phyloP scores from a whole-genome alignment of 2,797 vertebrate species.

The Macrochelys suwanniensis region DNA sequence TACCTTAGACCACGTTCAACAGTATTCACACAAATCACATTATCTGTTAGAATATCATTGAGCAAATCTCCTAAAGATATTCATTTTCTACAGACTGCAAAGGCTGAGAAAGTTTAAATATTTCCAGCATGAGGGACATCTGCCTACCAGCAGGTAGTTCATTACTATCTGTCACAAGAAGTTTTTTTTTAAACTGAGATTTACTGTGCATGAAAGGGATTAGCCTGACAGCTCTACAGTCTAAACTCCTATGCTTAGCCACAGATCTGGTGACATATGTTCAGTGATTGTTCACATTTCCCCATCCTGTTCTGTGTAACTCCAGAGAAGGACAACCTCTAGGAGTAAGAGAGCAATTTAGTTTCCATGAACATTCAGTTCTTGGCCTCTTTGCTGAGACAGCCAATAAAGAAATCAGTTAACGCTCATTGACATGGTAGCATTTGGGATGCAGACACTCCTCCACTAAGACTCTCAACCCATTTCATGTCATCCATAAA shows the following conservation, averaged over 20 bases:
- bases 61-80: not conserved
- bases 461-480: not conserved
- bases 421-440: not conserved
- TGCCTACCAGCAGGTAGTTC: not conserved
- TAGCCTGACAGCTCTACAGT: not conserved
- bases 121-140: not conserved
- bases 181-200: not conserved
- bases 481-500: not conserved
- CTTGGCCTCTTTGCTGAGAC: not conserved
- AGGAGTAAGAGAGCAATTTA: not conserved
- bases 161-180: not conserved
- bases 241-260: fast-evolving
- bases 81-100: not conserved
- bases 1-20: not conserved
- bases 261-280: no score
- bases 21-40: not conserved
- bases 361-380: not conserved
- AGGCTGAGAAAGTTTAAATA: not conserved
- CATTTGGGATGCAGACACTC: not conserved
- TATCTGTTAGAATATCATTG: not conserved
- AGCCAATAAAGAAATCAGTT: not conserved
- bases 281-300: not conserved
- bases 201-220: not conserved
- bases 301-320: not conserved
- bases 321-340: not conserved